Evolutionary conservation across 2,888 invertebrate genomes (phyloP), one percentile per base, ranked within the genome.

Genomic region (Ganaspis brasiliensis): DNA sequence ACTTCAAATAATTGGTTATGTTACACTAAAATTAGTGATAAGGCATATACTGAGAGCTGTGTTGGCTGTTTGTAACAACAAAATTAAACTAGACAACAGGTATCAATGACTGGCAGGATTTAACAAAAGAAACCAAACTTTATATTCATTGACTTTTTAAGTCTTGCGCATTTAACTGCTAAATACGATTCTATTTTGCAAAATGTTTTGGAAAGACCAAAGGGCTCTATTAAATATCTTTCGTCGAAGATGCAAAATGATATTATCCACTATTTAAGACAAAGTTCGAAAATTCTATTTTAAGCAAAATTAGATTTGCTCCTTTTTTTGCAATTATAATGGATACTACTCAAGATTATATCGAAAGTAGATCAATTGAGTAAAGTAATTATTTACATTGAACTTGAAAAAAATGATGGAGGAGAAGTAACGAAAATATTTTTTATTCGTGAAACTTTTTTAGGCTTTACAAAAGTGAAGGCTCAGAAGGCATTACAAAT

Each of bases 361-460:
- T 82, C 84, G 55, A 88, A 88, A 75, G 82, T 84, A 78, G 85
- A 87, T 81, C 86, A 87, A 75, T 79, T 88, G 78, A 87, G 87
- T 79, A 85, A 84, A 80, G 82, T 87, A 71, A 79, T 87, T 75
- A 84, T 81, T 75, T 87, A 84, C 84, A 81, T 77, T 77, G 74
- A 72, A 72, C 71, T 78, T 74, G 57, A 72, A 40, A 74, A 71
- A 76, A 74, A 61, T 57, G 74, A 74, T 61, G 76, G 72, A 72
- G 80, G 79, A 74, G 57, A 78, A 55, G 63, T 76, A 74, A 74
- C 84, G 71, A 79, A 81, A 80, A 78, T 83, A 76, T 81, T n/a
- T n/a, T n/a, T 84, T 81, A 78, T 84, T 73, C 82, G 77, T 81
- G 83, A 86, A 78, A 78, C 79, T 35, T 85, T 86, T 82, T 63